Evolutionary conservation across 2,888 invertebrate species (phyloP).

Genomic region (Hyposoter dolosus): DNA sequence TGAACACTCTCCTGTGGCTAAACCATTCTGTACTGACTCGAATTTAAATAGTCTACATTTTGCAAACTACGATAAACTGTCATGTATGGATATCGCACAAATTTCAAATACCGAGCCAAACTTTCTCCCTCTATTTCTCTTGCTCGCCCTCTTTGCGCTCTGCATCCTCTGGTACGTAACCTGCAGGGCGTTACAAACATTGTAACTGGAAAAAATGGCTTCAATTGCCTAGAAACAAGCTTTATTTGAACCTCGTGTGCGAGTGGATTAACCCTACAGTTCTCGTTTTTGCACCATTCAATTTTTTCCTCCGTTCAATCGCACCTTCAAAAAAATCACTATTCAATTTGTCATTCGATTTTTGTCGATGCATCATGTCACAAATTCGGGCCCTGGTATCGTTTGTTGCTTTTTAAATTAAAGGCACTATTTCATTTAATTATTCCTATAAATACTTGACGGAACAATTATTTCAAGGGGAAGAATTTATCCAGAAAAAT

Average conservation of each 20-base stretch:
- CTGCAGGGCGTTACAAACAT: slow-evolving; percentile 48
- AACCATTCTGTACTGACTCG: slow-evolving; percentile 27
- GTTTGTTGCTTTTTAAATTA: neutral
- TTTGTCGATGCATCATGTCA: neutral
- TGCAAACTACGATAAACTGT: slow-evolving; percentile 18
- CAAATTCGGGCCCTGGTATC: neutral
- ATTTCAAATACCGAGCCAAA: slow-evolving; percentile 14
- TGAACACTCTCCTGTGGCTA: neutral
- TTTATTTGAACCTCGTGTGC: neutral
- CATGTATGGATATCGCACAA: neutral
- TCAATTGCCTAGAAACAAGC: slow-evolving; percentile 61
- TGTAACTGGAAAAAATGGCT: slow-evolving; percentile 35
- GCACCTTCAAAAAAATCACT: too few relatives aligned
- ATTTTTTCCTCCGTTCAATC: neutral
- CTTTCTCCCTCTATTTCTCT: neutral
- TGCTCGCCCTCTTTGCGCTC: neutral
- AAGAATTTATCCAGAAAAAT: neutral
- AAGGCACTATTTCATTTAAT: neutral
- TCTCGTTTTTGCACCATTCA: neutral
- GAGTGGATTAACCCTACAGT: too few relatives aligned
- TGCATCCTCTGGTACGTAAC: neutral
- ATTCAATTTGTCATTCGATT: neutral
- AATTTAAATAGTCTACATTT: slow-evolving; percentile 63
- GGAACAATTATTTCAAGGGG: neutral
- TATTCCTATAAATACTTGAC: neutral